These are phyloP conservation scores for Bhutanitis thaidina DNA, from an alignment of 2,888 invertebrate species.

Conservation along the genomic window DNA sequence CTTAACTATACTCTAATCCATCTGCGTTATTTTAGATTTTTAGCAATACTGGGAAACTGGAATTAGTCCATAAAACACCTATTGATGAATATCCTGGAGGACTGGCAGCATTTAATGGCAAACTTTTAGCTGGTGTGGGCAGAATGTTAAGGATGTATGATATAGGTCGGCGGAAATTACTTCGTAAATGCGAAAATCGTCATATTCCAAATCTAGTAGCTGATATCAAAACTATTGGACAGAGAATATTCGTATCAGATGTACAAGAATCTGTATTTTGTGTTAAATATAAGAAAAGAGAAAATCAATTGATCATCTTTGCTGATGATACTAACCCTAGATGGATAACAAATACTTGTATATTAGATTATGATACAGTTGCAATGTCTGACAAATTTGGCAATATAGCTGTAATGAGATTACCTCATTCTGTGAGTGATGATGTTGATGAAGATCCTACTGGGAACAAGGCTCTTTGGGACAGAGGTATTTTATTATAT, in stretches of 20 bases:
- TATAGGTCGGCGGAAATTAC: constrained; percentile 93
- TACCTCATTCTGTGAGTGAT: constrained; percentile 95
- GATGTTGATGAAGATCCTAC: constrained; percentile 99
- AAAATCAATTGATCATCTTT: constrained; percentile 98
- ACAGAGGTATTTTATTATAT: constrained; percentile 75
- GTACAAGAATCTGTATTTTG: constrained; percentile 98
- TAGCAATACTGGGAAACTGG: constrained; percentile 89
- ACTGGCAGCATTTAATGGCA: constrained; percentile 94
- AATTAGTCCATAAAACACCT: constrained; percentile 95
- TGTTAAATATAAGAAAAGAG: constrained; percentile 94
- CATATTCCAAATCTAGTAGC: constrained; percentile 97
- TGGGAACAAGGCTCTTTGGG: constrained; percentile 98
- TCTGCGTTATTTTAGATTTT: constrained; percentile 79
- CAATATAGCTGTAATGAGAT: constrained; percentile 93
- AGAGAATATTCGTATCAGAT: constrained; percentile 96
- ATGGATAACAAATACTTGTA: constrained; percentile 95
- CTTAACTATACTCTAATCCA: too few species aligned
- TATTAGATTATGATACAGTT: constrained; percentile 97
- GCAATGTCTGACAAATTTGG: constrained; percentile 99
- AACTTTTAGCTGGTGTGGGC: constrained; percentile 95
- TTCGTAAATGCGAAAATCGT: constrained; percentile 98
- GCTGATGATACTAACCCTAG: constrained; percentile 98
- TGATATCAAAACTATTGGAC: constrained; percentile 95
- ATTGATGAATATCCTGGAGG: constrained; percentile 96
- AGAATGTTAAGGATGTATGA: constrained; percentile 96